Percentiles rank a stretch among this genome's conserved stretches.
Evolutionary conservation across 1,140 invertebrate species (phyloP).

Genomic region (Temnothorax curvispinosus): DNA sequence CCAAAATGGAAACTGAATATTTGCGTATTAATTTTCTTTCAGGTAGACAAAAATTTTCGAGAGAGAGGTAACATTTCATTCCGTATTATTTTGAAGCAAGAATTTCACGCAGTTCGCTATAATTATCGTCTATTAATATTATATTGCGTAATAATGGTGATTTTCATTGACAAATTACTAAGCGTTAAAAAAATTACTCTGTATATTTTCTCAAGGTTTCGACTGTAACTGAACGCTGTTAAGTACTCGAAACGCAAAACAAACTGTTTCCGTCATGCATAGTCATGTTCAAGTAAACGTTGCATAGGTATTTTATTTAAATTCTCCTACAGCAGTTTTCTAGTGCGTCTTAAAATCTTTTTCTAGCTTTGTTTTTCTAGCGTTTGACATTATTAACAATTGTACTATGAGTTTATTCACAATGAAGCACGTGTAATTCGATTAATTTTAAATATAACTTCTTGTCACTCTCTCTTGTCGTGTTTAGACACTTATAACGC

Average conservation of each 20-base stretch:
- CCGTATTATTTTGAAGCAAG: neutral
- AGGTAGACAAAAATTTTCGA: neutral
- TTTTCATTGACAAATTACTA: neutral
- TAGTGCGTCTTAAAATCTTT: neutral
- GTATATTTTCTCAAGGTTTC: neutral
- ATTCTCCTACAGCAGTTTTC: neutral
- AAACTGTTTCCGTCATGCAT: neutral
- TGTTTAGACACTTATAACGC: neutral
- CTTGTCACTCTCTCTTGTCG: neutral
- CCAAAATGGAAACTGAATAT: neutral
- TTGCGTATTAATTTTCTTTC: neutral
- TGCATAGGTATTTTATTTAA: slow-evolving; percentile 19
- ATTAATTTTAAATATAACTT: slow-evolving; percentile 13
- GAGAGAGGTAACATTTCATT: neutral
- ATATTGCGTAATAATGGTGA: neutral
- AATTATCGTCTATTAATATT: slow-evolving; percentile 9
- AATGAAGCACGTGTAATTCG: neutral
- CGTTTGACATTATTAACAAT: neutral
- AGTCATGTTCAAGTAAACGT: neutral
- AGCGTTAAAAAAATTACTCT: neutral
- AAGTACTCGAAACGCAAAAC: neutral
- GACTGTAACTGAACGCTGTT: neutral
- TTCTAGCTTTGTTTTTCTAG: neutral
- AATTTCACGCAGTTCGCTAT: neutral
- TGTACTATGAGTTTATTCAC: neutral